These are phyloP conservation scores for Netelia melanura DNA, from an alignment of 2,888 invertebrate species.

Conservation along the genomic window DNA sequence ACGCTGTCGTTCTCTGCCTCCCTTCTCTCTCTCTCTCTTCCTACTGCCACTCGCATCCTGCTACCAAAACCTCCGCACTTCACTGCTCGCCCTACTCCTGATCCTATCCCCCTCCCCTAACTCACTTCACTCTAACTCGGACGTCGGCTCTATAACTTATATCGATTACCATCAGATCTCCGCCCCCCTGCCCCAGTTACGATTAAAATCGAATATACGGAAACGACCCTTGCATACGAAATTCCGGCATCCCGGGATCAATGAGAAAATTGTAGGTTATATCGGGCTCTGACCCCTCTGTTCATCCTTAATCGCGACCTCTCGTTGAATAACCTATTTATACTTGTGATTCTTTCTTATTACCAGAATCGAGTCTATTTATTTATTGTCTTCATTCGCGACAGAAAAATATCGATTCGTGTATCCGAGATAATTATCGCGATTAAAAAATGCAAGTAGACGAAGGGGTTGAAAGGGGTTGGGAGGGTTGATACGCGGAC, in stretches of 20 bases:
- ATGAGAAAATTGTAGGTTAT: conserved; percentile 51
- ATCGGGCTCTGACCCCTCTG: no score
- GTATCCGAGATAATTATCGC: no score
- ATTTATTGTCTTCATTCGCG: no score
- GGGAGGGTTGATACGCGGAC: no score
- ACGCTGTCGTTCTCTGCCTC: conserved; percentile 18
- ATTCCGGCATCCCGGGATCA: conserved; percentile 31
- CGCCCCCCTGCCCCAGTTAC: conserved; percentile 43
- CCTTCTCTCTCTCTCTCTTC: neutral
- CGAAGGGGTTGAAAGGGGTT: no score
- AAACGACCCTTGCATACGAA: conserved; percentile 57
- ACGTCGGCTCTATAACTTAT: conserved; percentile 42
- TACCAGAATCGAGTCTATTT: no score
- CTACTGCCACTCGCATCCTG: neutral
- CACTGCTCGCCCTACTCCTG: no score
- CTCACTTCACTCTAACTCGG: conserved; percentile 28
- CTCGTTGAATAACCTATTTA: no score
- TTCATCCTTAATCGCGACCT: no score
- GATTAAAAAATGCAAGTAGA: neutral
- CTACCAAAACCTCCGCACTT: neutral
- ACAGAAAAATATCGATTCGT: no score
- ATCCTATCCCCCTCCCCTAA: neutral
- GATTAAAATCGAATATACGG: conserved; percentile 67
- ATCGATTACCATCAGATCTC: conserved; percentile 59
- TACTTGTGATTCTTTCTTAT: no score